phyloP scores from a whole-genome alignment of 2,888 invertebrate genomes.

The Congeria kusceri region DNA sequence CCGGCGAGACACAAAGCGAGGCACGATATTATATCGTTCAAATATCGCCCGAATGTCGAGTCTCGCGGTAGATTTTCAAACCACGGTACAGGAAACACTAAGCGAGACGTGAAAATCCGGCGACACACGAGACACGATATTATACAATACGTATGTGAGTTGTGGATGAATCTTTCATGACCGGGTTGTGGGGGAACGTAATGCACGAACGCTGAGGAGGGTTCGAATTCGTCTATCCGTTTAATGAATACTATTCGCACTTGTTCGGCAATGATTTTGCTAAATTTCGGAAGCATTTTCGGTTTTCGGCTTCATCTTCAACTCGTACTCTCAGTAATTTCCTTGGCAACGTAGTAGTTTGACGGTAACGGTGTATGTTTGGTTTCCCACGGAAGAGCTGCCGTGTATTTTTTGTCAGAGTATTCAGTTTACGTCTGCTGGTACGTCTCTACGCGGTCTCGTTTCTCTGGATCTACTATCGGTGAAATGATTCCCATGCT shows the following conservation, averaged over 20 bases:
- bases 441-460: background rate
- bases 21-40: too few relatives aligned
- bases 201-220: background rate
- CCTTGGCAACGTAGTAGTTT: slow-evolving; percentile 4
- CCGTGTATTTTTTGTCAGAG: slow-evolving; percentile 9
- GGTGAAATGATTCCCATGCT: slow-evolving; percentile 14
- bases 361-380: slow-evolving; percentile 26
- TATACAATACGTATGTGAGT: too few relatives aligned
- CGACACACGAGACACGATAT: too few relatives aligned
- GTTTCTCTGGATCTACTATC: background rate
- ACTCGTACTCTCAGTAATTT: slow-evolving; percentile 19
- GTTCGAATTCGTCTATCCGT: background rate
- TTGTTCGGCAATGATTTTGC: slow-evolving; percentile 26
- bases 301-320: slow-evolving; percentile 18
- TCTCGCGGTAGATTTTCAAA: too few relatives aligned
- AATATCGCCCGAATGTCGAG: too few relatives aligned
- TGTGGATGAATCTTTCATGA: too few relatives aligned
- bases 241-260: slow-evolving; percentile 16
- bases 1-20: too few relatives aligned
- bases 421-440: background rate
- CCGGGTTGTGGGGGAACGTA: too few relatives aligned
- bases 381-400: slow-evolving; percentile 32
- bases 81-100: too few relatives aligned
- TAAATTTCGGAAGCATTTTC: slow-evolving; percentile 15
- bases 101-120: too few relatives aligned